phyloP scores from a whole-genome alignment of 2,797 vertebrate species.

The Chiloscyllium punctatum region DNA sequence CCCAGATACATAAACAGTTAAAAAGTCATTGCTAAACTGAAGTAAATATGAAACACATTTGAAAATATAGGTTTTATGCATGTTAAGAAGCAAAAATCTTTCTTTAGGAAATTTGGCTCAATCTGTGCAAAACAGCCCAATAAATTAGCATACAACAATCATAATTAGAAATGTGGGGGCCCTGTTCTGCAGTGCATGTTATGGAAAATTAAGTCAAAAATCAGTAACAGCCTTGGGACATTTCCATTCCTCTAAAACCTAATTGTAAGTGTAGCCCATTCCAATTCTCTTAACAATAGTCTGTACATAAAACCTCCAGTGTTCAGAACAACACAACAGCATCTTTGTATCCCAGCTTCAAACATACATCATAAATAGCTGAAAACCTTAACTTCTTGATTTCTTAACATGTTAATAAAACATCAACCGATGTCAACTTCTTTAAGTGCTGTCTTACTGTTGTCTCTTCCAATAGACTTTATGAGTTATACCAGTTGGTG shows the following conservation, averaged over 20 bases:
- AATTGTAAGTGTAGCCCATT: slow-evolving; percentile 16
- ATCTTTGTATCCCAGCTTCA: slow-evolving; percentile 10
- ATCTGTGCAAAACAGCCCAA: slow-evolving; percentile 9
- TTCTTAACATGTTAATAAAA: not conserved
- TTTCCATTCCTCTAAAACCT: slow-evolving; percentile 35
- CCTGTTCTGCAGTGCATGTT: slow-evolving; percentile 30
- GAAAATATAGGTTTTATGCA: not conserved
- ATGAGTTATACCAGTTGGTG: not conserved
- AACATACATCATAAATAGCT: not conserved
- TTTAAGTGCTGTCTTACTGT: not conserved
- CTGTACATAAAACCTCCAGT: slow-evolving; percentile 19
- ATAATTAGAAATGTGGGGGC: slow-evolving; percentile 31
- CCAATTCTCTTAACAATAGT: slow-evolving; percentile 32
- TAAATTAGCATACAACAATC: slow-evolving; percentile 30
- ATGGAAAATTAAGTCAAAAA: slow-evolving; percentile 35
- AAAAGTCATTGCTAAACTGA: not conserved
- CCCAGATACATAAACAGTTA: slow-evolving; percentile 14
- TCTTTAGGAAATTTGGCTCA: slow-evolving; percentile 33
- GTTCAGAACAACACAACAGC: slow-evolving; percentile 23
- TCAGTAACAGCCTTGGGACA: slow-evolving; percentile 27
- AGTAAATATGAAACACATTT: slow-evolving; percentile 35
- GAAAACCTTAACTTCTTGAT: slow-evolving; percentile 16
- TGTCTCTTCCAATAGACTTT: slow-evolving; percentile 8
- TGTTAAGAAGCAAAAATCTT: slow-evolving; percentile 21
- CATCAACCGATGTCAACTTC: slow-evolving; percentile 2